A percentile compares a stretch with the other conserved stretches of the same genome.
These are phyloP conservation scores for Onychostruthus taczanowskii DNA, from an alignment of 2,113 vertebrate genomes.

Conservation along the genomic window DNA sequence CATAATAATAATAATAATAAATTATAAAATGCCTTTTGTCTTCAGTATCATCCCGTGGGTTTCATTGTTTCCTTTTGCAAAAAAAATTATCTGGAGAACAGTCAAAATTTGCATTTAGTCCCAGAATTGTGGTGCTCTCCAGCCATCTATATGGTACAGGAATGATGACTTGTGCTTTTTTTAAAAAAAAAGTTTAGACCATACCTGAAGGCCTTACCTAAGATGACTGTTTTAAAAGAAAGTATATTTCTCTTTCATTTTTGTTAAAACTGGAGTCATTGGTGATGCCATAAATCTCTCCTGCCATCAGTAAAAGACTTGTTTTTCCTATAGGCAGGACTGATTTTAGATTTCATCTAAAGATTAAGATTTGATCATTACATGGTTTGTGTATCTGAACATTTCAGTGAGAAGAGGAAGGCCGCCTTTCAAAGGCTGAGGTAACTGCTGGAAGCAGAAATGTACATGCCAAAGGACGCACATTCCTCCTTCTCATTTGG, in stretches of 20 bases:
- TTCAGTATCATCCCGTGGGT: neutral
- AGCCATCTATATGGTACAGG: neutral
- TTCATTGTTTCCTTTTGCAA: slow-evolving; percentile 8
- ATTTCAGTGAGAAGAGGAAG: neutral
- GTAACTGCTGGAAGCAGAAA: neutral
- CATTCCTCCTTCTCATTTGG: neutral
- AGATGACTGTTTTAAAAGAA: neutral
- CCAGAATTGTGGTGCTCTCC: neutral
- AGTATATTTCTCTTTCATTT: slow-evolving; percentile 20
- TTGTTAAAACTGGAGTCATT: neutral
- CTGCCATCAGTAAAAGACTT: neutral
- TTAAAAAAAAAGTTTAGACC: neutral
- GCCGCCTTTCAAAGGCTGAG: neutral
- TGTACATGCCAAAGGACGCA: neutral
- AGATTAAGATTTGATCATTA: neutral
- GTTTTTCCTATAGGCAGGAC: neutral
- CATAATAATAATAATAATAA: neutral
- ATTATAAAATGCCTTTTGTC: neutral
- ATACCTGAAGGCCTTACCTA: neutral
- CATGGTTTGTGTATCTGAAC: neutral
- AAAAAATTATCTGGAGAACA: neutral
- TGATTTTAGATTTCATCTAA: slow-evolving; percentile 12
- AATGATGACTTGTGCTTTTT: neutral
- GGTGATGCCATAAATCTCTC: neutral
- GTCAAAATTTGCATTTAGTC: neutral